phyloP scores from a whole-genome alignment of 2,113 vertebrate genomes.

The Meleagris gallopavo region DNA sequence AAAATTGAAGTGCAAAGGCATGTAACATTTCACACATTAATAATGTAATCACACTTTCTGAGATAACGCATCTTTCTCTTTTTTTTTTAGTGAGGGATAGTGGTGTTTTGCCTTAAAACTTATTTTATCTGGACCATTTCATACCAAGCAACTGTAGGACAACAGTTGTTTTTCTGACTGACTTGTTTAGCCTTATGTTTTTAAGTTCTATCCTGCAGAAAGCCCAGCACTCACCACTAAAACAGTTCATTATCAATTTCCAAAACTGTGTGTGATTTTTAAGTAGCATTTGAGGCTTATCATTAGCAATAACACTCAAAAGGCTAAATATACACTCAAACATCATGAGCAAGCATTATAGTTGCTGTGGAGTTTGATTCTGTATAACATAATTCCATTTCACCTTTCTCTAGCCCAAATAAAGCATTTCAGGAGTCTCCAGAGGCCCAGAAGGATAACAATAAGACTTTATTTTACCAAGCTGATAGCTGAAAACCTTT shows the following conservation, averaged over 20 bases:
- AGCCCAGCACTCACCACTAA: neutral
- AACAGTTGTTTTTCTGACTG: neutral
- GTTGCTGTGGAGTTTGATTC: neutral
- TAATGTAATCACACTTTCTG: slow-evolving; percentile 42
- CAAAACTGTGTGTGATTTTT: neutral
- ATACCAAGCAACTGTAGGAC: neutral
- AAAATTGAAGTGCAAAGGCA: neutral
- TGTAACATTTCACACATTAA: slow-evolving; percentile 3
- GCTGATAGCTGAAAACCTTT: slow-evolving; percentile 32
- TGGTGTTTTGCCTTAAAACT: neutral
- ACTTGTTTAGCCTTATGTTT: slow-evolving; percentile 7
- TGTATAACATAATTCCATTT: slow-evolving; percentile 19
- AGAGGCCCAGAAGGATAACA: slow-evolving; percentile 13
- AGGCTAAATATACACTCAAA: slow-evolving; percentile 12
- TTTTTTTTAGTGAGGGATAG: neutral
- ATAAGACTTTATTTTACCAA: slow-evolving; percentile 21
- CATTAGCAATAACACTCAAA: slow-evolving; percentile 6
- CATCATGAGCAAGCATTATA: slow-evolving; percentile 18
- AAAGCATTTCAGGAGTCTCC: slow-evolving; percentile 18
- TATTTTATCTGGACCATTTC: neutral
- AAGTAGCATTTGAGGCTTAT: slow-evolving; percentile 2
- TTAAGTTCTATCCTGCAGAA: neutral
- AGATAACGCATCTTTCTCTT: neutral
- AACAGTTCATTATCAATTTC: neutral
- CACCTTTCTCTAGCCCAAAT: slow-evolving; percentile 3